A percentile compares a stretch with the other conserved stretches of the same genome.
Evolutionary conservation across 2,888 invertebrate genomes (phyloP).

Genomic region (Vesta saturnalis): DNA sequence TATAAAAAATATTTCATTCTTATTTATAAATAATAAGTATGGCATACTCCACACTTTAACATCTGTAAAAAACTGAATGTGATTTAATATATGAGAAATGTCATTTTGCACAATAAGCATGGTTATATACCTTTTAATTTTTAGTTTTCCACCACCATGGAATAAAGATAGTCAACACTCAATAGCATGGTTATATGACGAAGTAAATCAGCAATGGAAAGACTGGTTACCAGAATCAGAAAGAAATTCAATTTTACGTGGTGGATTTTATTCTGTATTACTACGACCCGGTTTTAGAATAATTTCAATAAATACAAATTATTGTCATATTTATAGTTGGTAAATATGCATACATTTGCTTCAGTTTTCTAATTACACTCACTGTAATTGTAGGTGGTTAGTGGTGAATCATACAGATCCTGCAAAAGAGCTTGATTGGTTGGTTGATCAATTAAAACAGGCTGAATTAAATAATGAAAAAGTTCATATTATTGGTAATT

Average conservation of each 20-base stretch:
- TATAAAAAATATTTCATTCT: too few relatives aligned
- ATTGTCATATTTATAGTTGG: slow-evolving; percentile 95
- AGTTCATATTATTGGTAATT: slow-evolving; percentile 88
- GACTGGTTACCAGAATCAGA: slow-evolving; percentile 89
- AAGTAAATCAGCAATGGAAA: slow-evolving; percentile 87
- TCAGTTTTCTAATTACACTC: background rate
- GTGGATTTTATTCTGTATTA: slow-evolving; percentile 91
- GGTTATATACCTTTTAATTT: slow-evolving; percentile 47
- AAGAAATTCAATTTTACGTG: slow-evolving; percentile 82
- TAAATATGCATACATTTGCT: slow-evolving; percentile 60
- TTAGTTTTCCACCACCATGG: slow-evolving; percentile 87
- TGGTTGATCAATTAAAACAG: slow-evolving; percentile 89
- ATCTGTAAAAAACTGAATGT: too few relatives aligned
- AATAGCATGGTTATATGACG: slow-evolving; percentile 91
- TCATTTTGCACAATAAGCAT: background rate
- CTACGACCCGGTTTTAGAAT: slow-evolving; percentile 90
- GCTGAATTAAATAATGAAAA: slow-evolving; percentile 93
- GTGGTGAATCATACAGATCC: slow-evolving; percentile 97
- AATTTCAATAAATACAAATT: slow-evolving; percentile 94
- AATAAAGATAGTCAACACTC: slow-evolving; percentile 82
- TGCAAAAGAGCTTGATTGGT: slow-evolving; percentile 93
- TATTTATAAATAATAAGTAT: too few relatives aligned
- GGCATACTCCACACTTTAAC: too few relatives aligned
- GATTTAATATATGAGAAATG: too few relatives aligned
- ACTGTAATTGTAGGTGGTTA: slow-evolving; percentile 75